Base-by-base conservation (phyloP, 1,140 invertebrate genomes). In the Lycorma delicatula region DNA sequence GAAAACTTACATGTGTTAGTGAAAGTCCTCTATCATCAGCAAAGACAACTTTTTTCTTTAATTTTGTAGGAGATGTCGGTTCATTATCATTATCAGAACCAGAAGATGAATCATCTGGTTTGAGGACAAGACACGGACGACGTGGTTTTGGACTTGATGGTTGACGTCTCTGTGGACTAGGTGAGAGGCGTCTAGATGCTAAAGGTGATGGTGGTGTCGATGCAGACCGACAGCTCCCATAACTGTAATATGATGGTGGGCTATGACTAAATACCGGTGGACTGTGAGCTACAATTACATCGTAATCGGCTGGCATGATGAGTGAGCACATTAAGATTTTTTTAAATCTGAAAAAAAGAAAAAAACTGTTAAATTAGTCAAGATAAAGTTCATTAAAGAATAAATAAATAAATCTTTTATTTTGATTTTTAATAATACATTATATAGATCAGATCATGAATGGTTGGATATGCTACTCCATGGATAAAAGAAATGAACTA, bases 11-110 rank as follows among this genome's bases (percentile, higher is more conserved):
- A 64, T 91, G 87, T 28, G 89, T 89, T 13, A 97, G 75, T 1
- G 89, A 84, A 31, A 86, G 79, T 1, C 94, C 94, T 67, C 85
- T 84, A 66, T 93, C 91, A 68, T 97, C 94, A 0, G 94, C 94
- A 70, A 97, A 97, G 1, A 93, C 89, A 1, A 97, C 93, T 60
- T 80, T 82, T 72, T 96, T 96, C 68, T 91, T 91, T 46, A 70
- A 68, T 56, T 72, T 73, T 4, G 73, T 76, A 4, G 75, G 75
- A 53, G 71, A 74, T 31, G 65, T 60, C 6, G 70, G 69, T 49
- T 71, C 70, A 49, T 67, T 64, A 31, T 68, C 66, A 34, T 63
- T 62, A 1, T 58, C 56, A 41, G 67, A 31, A 12, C 58, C 55
- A 23, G 51, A 44, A 2, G 38, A 27, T 13, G 53, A 56, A 16